Percentiles rank a stretch among this genome's conserved stretches.
Conservation (phyloP, 2,888 invertebrate species). For the Metopia argyrocephala region DNA sequence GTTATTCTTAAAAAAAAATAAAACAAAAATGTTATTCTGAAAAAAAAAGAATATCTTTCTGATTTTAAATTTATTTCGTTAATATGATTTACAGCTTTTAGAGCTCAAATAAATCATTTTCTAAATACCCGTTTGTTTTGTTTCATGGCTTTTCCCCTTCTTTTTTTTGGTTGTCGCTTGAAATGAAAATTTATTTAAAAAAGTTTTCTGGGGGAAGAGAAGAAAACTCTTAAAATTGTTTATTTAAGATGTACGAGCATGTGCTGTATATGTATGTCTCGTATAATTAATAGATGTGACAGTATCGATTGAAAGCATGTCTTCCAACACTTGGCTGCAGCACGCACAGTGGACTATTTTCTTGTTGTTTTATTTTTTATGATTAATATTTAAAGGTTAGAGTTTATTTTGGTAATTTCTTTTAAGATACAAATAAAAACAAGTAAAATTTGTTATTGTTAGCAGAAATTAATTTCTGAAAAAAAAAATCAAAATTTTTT, state of each 20-base stretch:
- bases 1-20: not conserved
- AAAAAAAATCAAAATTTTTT: too few species aligned
- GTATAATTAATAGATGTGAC: slow-evolving; percentile 58
- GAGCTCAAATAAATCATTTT: slow-evolving; percentile 11
- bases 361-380: not conserved
- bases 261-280: not conserved
- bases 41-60: not conserved
- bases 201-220: not conserved
- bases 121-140: not conserved
- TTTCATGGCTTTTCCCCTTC: not conserved
- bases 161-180: not conserved
- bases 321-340: slow-evolving; percentile 37
- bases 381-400: not conserved
- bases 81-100: slow-evolving; percentile 1
- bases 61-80: not conserved
- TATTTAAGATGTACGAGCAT: not conserved
- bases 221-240: not conserved
- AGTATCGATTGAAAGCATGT: slow-evolving; percentile 27
- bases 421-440: too few species aligned
- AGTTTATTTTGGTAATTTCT: not conserved
- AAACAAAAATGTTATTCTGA: not conserved
- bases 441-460: too few species aligned
- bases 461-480: too few species aligned
- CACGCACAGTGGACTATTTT: not conserved
- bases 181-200: not conserved